Evolutionary conservation across 2,888 invertebrate genomes (phyloP).

Genomic region (Iselma pallidipennis): DNA sequence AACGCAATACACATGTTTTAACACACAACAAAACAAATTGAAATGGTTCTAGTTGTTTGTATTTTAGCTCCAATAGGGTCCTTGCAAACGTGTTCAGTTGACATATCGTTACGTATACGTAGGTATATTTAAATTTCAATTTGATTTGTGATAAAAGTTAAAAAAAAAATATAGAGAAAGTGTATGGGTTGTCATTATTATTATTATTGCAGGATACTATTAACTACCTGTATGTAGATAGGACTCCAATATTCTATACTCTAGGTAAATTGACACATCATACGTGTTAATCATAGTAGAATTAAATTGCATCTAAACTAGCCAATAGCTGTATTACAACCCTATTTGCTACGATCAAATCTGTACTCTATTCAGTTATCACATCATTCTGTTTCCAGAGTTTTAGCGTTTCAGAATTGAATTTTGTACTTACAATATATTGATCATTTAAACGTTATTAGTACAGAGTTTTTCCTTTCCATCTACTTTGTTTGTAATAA

Average conservation of each 20-base stretch:
- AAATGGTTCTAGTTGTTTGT: not conserved
- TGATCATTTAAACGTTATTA: too few species aligned
- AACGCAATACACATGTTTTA: not conserved
- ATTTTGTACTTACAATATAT: too few species aligned
- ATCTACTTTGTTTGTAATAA: not conserved
- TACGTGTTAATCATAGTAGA: not conserved
- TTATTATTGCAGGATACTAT: not conserved
- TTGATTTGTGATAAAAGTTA: too few species aligned
- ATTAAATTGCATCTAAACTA: conserved; percentile 1
- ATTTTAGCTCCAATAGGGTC: not conserved
- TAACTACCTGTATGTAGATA: not conserved
- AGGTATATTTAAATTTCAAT: too few species aligned
- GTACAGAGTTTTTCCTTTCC: too few species aligned
- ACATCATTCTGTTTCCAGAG: too few species aligned
- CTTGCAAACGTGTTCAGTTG: not conserved
- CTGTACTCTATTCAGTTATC: not conserved
- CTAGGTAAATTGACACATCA: not conserved
- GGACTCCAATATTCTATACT: not conserved
- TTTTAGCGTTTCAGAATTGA: too few species aligned
- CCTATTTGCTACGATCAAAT: not conserved
- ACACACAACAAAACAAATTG: not conserved
- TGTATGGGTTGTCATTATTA: not conserved
- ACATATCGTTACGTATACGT: too few species aligned
- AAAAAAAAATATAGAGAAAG: not conserved
- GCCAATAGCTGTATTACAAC: not conserved